These are phyloP conservation scores for Erpornis zantholeuca DNA, from an alignment of 2,113 vertebrate species.

Conservation along the genomic window DNA sequence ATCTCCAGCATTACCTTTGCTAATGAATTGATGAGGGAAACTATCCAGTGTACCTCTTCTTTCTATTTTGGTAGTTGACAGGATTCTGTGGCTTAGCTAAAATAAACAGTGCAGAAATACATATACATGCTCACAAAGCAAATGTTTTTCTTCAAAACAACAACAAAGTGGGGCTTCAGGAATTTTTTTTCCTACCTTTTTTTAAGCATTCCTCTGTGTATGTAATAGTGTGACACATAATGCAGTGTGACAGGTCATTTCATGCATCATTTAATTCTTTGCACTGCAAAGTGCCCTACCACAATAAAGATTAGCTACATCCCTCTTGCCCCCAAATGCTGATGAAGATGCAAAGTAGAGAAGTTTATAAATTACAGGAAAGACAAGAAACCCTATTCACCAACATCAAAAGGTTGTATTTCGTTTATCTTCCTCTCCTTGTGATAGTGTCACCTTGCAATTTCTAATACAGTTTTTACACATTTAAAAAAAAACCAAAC, in stretches of 20 bases:
- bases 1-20: neutral
- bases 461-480: neutral
- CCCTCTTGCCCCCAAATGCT: neutral
- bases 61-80: neutral
- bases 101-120: neutral
- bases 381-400: neutral
- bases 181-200: neutral
- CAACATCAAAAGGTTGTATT: neutral
- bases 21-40: neutral
- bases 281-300: constrained; percentile 10
- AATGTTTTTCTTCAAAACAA: neutral
- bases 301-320: constrained; percentile 3
- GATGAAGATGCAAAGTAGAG: neutral
- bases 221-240: constrained; percentile 17
- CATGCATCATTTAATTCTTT: constrained; percentile 71
- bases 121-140: neutral
- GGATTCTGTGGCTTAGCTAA: neutral
- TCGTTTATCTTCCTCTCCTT: neutral
- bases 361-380: neutral
- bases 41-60: neutral
- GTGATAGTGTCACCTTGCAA: neutral
- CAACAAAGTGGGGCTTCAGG: neutral
- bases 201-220: neutral
- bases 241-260: constrained; percentile 65
- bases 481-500: neutral